phyloP scores from a whole-genome alignment of 2,797 vertebrate genomes.

The Trematomus bernacchii region DNA sequence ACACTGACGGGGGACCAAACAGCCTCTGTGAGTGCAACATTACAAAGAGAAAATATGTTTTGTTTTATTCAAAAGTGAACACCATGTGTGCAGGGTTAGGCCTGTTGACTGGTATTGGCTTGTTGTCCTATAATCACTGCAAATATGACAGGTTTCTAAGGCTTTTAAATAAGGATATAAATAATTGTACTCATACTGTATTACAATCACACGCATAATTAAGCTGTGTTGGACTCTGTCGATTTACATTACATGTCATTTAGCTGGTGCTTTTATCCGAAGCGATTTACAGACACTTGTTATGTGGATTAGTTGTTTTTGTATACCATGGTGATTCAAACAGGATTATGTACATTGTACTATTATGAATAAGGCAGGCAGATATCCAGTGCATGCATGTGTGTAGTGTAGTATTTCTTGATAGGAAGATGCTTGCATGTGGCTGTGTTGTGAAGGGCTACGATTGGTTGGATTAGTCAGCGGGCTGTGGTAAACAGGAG shows the following conservation, averaged over 20 bases:
- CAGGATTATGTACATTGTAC: slow-evolving; percentile 77
- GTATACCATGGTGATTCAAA: slow-evolving; percentile 70
- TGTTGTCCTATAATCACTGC: neutral
- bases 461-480: slow-evolving; percentile 67
- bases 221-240: slow-evolving; percentile 59
- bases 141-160: neutral
- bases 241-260: no score
- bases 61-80: slow-evolving; percentile 21
- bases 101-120: neutral
- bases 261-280: no score
- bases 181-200: neutral
- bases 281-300: slow-evolving; percentile 36
- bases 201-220: slow-evolving; percentile 65
- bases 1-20: slow-evolving; percentile 46
- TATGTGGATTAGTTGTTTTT: slow-evolving; percentile 80
- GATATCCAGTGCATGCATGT: slow-evolving; percentile 60
- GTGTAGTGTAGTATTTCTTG: slow-evolving; percentile 63
- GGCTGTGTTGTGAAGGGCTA: slow-evolving; percentile 47
- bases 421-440: slow-evolving; percentile 70
- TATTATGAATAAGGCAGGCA: slow-evolving; percentile 63
- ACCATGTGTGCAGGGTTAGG: slow-evolving; percentile 11
- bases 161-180: neutral
- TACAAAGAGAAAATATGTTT: slow-evolving; percentile 24
- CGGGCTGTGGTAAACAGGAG: slow-evolving; percentile 50
- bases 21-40: slow-evolving; percentile 26